These are phyloP conservation scores for Drosophila kurseongensis DNA, from an alignment of 1,140 invertebrate species.

Conservation along the genomic window DNA sequence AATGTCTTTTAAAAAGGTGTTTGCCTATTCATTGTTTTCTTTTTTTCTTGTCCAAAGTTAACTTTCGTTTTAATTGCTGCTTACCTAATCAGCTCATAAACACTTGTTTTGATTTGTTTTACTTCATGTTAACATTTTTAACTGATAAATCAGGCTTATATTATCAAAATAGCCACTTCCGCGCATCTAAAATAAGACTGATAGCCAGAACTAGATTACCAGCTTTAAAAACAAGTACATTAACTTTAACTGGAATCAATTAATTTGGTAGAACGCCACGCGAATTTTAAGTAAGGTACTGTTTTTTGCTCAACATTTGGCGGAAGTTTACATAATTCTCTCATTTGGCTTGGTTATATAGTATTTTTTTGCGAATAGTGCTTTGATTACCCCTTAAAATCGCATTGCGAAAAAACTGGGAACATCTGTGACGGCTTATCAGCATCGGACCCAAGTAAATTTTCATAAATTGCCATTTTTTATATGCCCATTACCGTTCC, in stretches of 20 bases:
- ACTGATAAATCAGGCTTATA: slow-evolving; percentile 9
- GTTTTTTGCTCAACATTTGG: not conserved
- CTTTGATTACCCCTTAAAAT: slow-evolving; percentile 1
- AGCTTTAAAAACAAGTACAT: not conserved
- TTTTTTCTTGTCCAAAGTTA: too few relatives aligned
- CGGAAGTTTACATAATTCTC: slow-evolving; percentile 41
- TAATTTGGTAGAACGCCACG: slow-evolving; percentile 7
- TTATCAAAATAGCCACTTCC: slow-evolving; percentile 15
- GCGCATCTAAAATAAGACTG: not conserved
- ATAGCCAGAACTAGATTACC: not conserved
- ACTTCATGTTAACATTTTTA: not conserved
- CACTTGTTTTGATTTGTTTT: not conserved
- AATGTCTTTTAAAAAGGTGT: too few relatives aligned
- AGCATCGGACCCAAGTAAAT: slow-evolving; percentile 36
- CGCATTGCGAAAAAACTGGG: slow-evolving; percentile 4
- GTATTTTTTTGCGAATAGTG: not conserved
- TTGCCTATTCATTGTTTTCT: too few relatives aligned
- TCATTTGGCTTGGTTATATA: slow-evolving; percentile 5
- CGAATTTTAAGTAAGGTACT: slow-evolving; percentile 12
- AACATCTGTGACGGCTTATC: slow-evolving; percentile 57
- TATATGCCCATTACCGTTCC: slow-evolving; percentile 42
- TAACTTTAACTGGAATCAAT: slow-evolving; percentile 15
- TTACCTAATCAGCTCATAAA: not conserved
- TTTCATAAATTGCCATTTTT: slow-evolving; percentile 53
- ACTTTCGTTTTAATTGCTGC: not conserved